phyloP scores from a whole-genome alignment of 1,140 invertebrate genomes.

The Macrocentrus cingulum region DNA sequence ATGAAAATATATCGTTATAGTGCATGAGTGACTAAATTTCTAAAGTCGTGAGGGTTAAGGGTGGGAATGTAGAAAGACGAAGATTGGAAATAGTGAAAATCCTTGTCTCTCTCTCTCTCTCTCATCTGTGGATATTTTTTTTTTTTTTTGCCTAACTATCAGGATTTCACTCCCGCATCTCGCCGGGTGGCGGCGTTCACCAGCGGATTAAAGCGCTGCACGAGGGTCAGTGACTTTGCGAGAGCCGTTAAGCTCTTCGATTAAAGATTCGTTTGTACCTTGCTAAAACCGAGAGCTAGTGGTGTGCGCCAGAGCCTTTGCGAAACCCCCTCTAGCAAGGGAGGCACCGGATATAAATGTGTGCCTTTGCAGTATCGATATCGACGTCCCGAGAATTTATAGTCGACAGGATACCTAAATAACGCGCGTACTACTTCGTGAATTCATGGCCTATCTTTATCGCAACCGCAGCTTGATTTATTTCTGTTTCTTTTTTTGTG shows the following conservation, averaged over 20 bases:
- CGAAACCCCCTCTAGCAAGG: no score
- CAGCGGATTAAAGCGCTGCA: conserved; percentile 1
- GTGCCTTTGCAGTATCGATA: conserved; percentile 28
- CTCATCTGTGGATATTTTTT: neutral
- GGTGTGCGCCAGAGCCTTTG: no score
- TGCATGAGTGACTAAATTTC: no score
- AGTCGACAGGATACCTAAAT: conserved; percentile 14
- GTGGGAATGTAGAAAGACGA: neutral
- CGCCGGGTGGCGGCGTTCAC: no score
- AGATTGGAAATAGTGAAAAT: no score
- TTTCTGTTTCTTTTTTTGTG: neutral
- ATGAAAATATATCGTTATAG: no score
- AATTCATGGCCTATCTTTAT: conserved; percentile 25
- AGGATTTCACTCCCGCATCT: conserved; percentile 5
- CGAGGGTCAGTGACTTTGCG: conserved; percentile 2
- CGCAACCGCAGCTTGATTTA: conserved; percentile 15
- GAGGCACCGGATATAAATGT: conserved; percentile 21
- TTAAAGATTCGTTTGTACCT: conserved; percentile 24
- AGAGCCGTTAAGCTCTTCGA: conserved; percentile 23
- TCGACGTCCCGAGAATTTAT: conserved; percentile 21
- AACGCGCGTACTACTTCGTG: conserved; percentile 13
- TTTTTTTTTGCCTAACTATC: neutral
- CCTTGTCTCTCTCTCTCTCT: neutral
- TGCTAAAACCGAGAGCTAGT: conserved; percentile 19
- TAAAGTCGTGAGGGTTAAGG: no score